Evolutionary conservation across 1,140 invertebrate genomes (phyloP), one percentile per base, ranked within the genome.

Genomic region (Drosophila guanche): DNA sequence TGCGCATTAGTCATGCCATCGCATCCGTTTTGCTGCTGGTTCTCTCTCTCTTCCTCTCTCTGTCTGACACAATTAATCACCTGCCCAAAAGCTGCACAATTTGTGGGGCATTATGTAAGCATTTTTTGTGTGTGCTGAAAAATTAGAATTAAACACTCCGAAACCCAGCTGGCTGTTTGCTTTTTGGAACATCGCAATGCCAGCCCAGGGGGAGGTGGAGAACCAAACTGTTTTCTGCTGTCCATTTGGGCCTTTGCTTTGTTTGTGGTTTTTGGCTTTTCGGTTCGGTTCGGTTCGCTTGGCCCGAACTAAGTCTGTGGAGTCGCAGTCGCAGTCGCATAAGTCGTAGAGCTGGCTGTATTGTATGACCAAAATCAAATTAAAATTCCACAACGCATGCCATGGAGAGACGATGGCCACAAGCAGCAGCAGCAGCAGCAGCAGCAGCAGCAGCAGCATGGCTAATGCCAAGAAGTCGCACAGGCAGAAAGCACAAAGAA

Each of bases 331-430:
- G 40, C 23, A 70, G 69, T 20, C 65, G 67, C 78, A 86, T 68
- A 78, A 88, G 72, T 88, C 84, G 83, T 88, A 84, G 33, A 12
- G 16, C 16, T 20, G 16, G 16, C 16, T 20, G 33, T 37, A 12
- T 79, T 79, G 76, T 83, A 79, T 83, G 79, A 77, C 83, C 84
- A 88, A 88, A 88, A 83, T 76, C 83, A 76, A 88, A 88, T 88
- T 88, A 88, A 88, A 88, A 88, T 88, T 88, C 83, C 83, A 72
- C 84, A 88, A 88, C 83, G 83, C 83, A 88, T 83, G 78, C 83
- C 83, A 37, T 37, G 33, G 33, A 37, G 33, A 37, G 33, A 37
- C 40, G 45, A 54, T 51, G 52, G 37, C 54, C 42, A 50, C 60
- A 40, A 40, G 37, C 8, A 46, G 43, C 61, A 52, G 59, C 29